A percentile compares a stretch with the other conserved stretches of the same genome.
These are phyloP conservation scores for Parazoanthus atlanticus DNA, from an alignment of 92 coral and sea anemone genomes.

Conservation along the genomic window DNA sequence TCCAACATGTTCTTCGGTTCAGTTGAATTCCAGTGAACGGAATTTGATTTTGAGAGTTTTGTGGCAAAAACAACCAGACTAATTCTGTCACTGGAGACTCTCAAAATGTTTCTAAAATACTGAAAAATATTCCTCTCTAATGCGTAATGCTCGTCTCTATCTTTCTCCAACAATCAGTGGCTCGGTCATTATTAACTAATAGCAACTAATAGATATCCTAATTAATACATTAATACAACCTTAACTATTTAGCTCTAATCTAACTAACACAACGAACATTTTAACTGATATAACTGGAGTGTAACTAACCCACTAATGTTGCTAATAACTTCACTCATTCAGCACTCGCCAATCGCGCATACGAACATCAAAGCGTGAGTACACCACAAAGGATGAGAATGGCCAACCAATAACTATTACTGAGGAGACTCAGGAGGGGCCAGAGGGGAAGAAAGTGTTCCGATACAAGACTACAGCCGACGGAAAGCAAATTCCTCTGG, in stretches of 20 bases:
- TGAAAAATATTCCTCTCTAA: too few species aligned
- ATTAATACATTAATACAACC: too few species aligned
- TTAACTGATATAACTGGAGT: neutral
- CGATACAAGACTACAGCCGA: conserved; percentile 42
- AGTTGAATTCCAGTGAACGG: too few species aligned
- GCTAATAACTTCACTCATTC: conserved; percentile 1
- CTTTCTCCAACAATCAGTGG: too few species aligned
- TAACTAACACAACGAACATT: too few species aligned
- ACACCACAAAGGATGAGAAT: neutral
- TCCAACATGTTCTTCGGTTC: too few species aligned
- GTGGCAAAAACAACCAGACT: too few species aligned
- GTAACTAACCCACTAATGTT: neutral
- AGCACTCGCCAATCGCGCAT: conserved; percentile 11
- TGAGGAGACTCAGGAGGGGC: conserved; percentile 28
- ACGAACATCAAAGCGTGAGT: conserved; percentile 28
- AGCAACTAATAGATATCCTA: neutral
- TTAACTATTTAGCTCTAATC: neutral
- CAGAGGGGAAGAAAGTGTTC: conserved; percentile 5
- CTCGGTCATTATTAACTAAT: neutral
- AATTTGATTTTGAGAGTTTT: too few species aligned
- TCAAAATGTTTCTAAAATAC: too few species aligned
- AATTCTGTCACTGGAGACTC: too few species aligned
- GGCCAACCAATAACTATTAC: conserved; percentile 1
- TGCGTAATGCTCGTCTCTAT: too few species aligned
- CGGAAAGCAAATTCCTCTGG: neutral